A percentile compares a stretch with the other conserved stretches of the same genome.
Evolutionary conservation across 1,140 invertebrate genomes (phyloP).

Genomic region (Brachystomella parvula): DNA sequence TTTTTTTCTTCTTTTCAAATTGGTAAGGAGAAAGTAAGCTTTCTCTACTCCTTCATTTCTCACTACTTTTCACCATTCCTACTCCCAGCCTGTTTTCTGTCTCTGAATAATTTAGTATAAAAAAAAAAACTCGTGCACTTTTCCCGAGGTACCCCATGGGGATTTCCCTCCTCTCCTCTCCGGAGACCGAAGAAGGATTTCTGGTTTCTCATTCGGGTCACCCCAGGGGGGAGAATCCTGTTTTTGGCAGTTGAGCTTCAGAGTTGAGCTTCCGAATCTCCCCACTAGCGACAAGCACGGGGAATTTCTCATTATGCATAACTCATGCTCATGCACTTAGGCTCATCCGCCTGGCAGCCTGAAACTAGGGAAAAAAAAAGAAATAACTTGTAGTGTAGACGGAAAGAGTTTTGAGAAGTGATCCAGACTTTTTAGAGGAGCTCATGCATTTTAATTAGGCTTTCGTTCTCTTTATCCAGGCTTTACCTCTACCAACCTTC

Average conservation of each 20-base stretch:
- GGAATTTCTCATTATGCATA: not conserved
- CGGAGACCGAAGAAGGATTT: not conserved
- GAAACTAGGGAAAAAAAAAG: not conserved
- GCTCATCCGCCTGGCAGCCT: no score
- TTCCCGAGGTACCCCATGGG: not conserved
- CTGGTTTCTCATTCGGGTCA: constrained; percentile 28
- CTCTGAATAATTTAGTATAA: constrained; percentile 5
- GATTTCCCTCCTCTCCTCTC: no score
- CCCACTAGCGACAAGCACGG: not conserved
- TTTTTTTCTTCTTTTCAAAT: not conserved
- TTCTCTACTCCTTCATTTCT: no score
- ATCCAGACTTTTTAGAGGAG: not conserved
- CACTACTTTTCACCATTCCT: no score
- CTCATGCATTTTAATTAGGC: constrained; percentile 34
- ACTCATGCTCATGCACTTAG: no score
- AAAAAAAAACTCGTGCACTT: not conserved
- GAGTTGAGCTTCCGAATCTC: not conserved
- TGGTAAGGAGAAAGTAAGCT: not conserved
- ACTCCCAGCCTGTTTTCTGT: no score
- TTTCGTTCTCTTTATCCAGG: constrained; percentile 1
- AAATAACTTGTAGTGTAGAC: not conserved
- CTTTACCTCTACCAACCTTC: not conserved
- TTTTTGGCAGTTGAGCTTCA: constrained; percentile 13
- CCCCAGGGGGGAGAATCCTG: constrained; percentile 23
- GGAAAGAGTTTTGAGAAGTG: not conserved